A percentile compares a stretch with the other conserved stretches of the same genome.
Conservation (phyloP, 2,888 invertebrate species). For the Pycnomerus fuliginosus region DNA sequence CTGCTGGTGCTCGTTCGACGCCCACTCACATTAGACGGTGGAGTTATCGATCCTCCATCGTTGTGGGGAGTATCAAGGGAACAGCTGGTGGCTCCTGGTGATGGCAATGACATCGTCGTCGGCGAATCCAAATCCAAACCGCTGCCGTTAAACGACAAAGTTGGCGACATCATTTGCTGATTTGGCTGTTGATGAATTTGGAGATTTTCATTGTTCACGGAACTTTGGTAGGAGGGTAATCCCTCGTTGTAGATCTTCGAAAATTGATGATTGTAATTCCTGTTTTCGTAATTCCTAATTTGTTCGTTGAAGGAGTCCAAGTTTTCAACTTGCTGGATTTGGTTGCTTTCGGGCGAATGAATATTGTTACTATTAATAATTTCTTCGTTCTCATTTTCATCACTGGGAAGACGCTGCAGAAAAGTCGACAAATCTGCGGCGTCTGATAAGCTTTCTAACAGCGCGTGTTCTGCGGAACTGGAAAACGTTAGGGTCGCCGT, state of each 20-base stretch:
- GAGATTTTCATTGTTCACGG: constrained; percentile 42
- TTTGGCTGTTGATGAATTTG: constrained; percentile 54
- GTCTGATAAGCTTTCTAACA: constrained; percentile 77
- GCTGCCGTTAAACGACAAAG: constrained; percentile 65
- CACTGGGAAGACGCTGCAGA: constrained; percentile 67
- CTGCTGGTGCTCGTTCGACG: constrained; percentile 61
- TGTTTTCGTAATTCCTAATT: constrained; percentile 52
- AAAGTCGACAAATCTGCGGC: constrained; percentile 74
- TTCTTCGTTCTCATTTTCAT: constrained; percentile 61
- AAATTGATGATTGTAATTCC: constrained; percentile 45
- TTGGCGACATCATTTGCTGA: constrained; percentile 50
- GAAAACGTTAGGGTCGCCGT: constrained; percentile 79
- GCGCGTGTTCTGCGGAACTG: constrained; percentile 72
- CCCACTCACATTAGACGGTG: constrained; percentile 70
- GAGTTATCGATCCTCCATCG: constrained; percentile 61
- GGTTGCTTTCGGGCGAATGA: constrained; percentile 68
- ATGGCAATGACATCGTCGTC: constrained; percentile 73
- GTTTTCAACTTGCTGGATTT: constrained; percentile 55
- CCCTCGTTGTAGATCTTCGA: constrained; percentile 50
- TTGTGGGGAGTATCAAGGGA: constrained; percentile 66
- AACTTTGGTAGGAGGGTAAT: constrained; percentile 50
- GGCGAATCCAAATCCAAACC: constrained; percentile 69
- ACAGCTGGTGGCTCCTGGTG: constrained; percentile 72
- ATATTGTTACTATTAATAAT: constrained; percentile 68
- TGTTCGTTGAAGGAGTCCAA: constrained; percentile 78